Percentiles rank a stretch among this genome's conserved stretches.
phyloP scores from a whole-genome alignment of 2,113 vertebrate species.

The Amphilophus citrinellus region DNA sequence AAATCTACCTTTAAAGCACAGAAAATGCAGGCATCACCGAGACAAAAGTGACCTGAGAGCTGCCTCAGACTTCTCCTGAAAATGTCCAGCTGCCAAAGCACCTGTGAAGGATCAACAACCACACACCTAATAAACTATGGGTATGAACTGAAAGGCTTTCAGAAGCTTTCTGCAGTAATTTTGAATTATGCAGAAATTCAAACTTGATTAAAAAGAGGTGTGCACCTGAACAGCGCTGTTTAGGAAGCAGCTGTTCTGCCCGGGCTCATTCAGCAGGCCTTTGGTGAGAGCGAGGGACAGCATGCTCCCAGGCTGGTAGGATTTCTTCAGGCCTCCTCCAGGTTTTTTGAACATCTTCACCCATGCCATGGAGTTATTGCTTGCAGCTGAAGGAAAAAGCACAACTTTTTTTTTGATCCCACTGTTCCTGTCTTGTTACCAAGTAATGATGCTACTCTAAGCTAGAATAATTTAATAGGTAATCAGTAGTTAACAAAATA shows the following conservation, averaged over 20 bases:
- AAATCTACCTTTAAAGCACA: slow-evolving; percentile 91
- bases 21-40: slow-evolving; percentile 97
- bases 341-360: slow-evolving; percentile 94
- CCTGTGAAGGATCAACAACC: slow-evolving; percentile 76
- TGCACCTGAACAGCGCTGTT: slow-evolving; percentile 99
- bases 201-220: not conserved
- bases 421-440: not conserved
- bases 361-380: slow-evolving; percentile 90
- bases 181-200: not conserved
- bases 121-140: not conserved
- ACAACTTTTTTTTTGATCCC: not conserved
- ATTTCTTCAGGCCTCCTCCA: slow-evolving; percentile 89
- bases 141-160: not conserved
- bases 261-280: slow-evolving; percentile 95
- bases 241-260: slow-evolving; percentile 99
- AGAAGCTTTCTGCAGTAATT: not conserved
- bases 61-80: slow-evolving; percentile 95
- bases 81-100: slow-evolving; percentile 98
- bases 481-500: not conserved
- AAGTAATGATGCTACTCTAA: not conserved
- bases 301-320: slow-evolving; percentile 96
- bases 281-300: slow-evolving; percentile 95
- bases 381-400: slow-evolving; percentile 52
- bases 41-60: slow-evolving; percentile 94
- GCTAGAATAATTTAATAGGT: not conserved